phyloP scores from a whole-genome alignment of 2,888 invertebrate genomes.

The Parnassius mnemosyne region DNA sequence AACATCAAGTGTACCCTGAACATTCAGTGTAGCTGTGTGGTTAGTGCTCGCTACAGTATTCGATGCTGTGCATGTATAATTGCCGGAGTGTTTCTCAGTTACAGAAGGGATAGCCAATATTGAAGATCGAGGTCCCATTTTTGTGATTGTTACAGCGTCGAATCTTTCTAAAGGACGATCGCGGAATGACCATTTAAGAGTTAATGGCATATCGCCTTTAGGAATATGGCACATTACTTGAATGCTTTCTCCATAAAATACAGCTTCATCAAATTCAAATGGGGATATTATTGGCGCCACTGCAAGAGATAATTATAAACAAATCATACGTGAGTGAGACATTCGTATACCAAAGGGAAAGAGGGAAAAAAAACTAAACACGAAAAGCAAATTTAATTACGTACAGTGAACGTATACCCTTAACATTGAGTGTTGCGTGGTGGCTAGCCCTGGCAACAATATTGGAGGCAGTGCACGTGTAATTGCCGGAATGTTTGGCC shows the following conservation, averaged over 20 bases:
- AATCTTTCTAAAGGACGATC: constrained; percentile 69
- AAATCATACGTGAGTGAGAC: constrained; percentile 21
- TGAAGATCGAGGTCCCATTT: constrained; percentile 82
- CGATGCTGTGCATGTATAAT: constrained; percentile 87
- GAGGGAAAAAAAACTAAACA: constrained; percentile 46
- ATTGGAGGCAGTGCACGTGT: constrained; percentile 84
- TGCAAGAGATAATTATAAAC: constrained; percentile 51
- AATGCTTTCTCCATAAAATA: constrained; percentile 81
- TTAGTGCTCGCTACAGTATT: constrained; percentile 84
- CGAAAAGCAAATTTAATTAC: constrained; percentile 53
- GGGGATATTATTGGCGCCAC: constrained; percentile 82
- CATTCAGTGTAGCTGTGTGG: constrained; percentile 82
- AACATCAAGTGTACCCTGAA: constrained; percentile 81
- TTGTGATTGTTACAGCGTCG: constrained; percentile 73
- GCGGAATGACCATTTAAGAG: constrained; percentile 85
- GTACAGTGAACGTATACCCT: constrained; percentile 74
- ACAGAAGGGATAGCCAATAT: constrained; percentile 84
- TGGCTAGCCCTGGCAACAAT: constrained; percentile 81
- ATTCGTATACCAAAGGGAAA: constrained; percentile 7
- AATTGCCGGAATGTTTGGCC: constrained; percentile 85
- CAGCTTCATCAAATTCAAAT: constrained; percentile 79
- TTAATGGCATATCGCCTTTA: constrained; percentile 87
- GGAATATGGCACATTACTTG: constrained; percentile 80
- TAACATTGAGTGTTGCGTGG: constrained; percentile 82
- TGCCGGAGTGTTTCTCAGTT: constrained; percentile 85